These are phyloP conservation scores for Acleris holmiana DNA, from an alignment of 2,888 invertebrate species.

Conservation along the genomic window DNA sequence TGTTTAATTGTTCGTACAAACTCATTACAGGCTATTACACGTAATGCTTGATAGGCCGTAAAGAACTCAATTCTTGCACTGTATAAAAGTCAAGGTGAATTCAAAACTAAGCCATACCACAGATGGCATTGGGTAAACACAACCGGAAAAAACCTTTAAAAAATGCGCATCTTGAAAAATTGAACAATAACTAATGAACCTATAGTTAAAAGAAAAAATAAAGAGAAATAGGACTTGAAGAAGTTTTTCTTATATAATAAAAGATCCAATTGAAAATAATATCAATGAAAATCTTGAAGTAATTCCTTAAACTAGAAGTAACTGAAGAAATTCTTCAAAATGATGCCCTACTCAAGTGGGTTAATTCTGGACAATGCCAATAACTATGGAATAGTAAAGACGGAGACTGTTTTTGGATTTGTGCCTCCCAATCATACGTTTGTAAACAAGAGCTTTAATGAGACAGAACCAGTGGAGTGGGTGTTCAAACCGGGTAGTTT, in stretches of 20 bases:
- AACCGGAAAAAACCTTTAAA: background rate
- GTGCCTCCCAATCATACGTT: constrained; percentile 51
- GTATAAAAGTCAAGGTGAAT: constrained; percentile 60
- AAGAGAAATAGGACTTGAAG: background rate
- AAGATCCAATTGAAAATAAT: background rate
- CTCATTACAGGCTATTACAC: constrained; percentile 50
- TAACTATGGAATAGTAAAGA: constrained; percentile 70
- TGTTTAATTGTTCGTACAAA: constrained; percentile 28
- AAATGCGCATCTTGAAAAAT: background rate
- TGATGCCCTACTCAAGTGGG: constrained; percentile 65
- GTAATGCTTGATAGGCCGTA: constrained; percentile 59
- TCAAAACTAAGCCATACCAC: constrained; percentile 13
- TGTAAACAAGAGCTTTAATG: constrained; percentile 53
- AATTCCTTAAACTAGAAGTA: background rate
- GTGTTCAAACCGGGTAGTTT: constrained; percentile 59
- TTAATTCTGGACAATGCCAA: constrained; percentile 61
- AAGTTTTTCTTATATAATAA: background rate
- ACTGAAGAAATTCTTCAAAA: constrained; percentile 40
- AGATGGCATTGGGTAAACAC: constrained; percentile 11
- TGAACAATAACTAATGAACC: background rate
- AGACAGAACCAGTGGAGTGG: constrained; percentile 62
- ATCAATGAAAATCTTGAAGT: background rate
- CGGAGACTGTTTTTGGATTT: constrained; percentile 66
- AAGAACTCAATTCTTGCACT: constrained; percentile 55
- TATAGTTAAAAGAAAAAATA: background rate